These are phyloP conservation scores for Darevskia nairensis DNA, from an alignment of 2,797 vertebrate genomes.

Conservation along the genomic window DNA sequence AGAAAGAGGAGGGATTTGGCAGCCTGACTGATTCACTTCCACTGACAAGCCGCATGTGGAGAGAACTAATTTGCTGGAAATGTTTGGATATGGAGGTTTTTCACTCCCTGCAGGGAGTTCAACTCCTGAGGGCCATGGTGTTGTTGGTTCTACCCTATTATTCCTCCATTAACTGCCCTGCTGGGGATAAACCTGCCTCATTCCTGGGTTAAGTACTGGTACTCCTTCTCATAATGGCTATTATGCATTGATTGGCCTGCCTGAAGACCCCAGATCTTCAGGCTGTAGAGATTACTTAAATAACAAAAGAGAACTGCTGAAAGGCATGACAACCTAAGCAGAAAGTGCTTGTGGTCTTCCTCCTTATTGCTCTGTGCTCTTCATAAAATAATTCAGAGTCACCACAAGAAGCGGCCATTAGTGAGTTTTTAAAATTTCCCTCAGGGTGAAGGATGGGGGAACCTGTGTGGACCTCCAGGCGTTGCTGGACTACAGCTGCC, in stretches of 20 bases:
- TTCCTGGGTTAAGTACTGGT: neutral
- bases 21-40: neutral
- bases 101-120: neutral
- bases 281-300: neutral
- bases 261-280: neutral
- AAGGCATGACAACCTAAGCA: neutral
- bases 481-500: no score
- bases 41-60: neutral
- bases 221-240: neutral
- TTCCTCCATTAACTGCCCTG: neutral
- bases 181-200: neutral
- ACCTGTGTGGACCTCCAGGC: no score
- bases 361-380: no score
- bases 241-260: neutral
- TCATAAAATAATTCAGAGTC: neutral
- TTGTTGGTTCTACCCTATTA: neutral
- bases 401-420: neutral
- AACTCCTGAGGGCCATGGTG: neutral
- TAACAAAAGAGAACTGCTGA: conserved; percentile 1
- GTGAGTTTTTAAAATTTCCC: neutral
- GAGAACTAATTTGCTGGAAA: neutral
- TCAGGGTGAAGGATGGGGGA: no score
- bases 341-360: no score
- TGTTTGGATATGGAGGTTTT: neutral
- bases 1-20: neutral